Percentiles rank a stretch among this genome's conserved stretches.
Conservation (phyloP, 2,113 vertebrate species). For the Epinephelus cyanopodus region DNA sequence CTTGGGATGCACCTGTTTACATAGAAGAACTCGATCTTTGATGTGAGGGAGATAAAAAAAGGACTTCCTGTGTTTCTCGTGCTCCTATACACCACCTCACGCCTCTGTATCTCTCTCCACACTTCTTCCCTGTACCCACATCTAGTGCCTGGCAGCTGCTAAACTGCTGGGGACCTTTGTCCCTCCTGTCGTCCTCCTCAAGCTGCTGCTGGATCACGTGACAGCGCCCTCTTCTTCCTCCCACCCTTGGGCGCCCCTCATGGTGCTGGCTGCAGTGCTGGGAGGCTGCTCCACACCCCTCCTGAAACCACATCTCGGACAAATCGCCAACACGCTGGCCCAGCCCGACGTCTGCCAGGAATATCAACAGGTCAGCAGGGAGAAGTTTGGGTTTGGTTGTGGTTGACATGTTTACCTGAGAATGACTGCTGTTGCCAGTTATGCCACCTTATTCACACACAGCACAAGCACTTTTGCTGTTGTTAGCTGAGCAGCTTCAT, state of each 20-base stretch:
- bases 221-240: constrained; percentile 80
- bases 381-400: constrained; percentile 28
- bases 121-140: constrained; percentile 26
- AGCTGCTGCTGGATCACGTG: constrained; percentile 86
- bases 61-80: constrained; percentile 39
- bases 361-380: constrained; percentile 88
- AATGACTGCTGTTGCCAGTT: constrained; percentile 27
- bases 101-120: constrained; percentile 9
- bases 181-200: constrained; percentile 89
- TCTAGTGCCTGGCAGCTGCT: constrained; percentile 88
- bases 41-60: constrained; percentile 40
- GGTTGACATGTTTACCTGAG: constrained; percentile 49
- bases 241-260: constrained; percentile 84
- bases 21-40: constrained; percentile 47
- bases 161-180: constrained; percentile 92
- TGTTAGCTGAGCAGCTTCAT: background rate
- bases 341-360: constrained; percentile 85
- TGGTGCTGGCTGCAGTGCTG: constrained; percentile 88
- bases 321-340: constrained; percentile 81
- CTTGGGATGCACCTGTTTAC: constrained; percentile 71
- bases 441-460: background rate
- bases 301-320: constrained; percentile 86
- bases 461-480: constrained; percentile 22
- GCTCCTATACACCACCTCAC: constrained; percentile 7
- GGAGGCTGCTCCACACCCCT: constrained; percentile 85